Percentiles rank a stretch among this genome's conserved stretches.
phyloP scores from a whole-genome alignment of 2,113 vertebrate genomes.

The Willisornis vidua region DNA sequence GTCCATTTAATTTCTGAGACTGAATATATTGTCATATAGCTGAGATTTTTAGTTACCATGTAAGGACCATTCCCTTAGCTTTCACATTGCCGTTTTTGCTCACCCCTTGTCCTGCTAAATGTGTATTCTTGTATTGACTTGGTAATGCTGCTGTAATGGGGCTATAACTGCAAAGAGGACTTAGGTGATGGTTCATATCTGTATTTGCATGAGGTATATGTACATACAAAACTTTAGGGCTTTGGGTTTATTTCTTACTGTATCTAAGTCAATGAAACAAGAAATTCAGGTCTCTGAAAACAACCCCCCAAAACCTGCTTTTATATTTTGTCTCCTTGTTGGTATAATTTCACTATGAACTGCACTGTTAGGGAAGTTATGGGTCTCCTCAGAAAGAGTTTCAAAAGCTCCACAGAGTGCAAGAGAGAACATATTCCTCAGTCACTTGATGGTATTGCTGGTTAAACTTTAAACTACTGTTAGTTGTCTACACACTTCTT shows the following conservation, averaged over 20 bases:
- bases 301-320: accelerated
- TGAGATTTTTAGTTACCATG: background rate
- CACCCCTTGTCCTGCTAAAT: background rate
- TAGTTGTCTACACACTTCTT: background rate
- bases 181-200: background rate
- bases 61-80: background rate
- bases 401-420: background rate
- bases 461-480: background rate
- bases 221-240: background rate
- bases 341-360: background rate
- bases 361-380: background rate
- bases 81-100: background rate
- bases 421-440: background rate
- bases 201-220: background rate
- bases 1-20: background rate
- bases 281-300: background rate
- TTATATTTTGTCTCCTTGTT: background rate
- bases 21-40: background rate
- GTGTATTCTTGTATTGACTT: background rate
- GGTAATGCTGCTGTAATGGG: background rate
- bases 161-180: background rate
- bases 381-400: background rate
- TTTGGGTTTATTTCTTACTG: background rate
- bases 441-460: background rate
- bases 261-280: background rate